These are phyloP conservation scores for Lycophotia porphyrea DNA, from an alignment of 2,888 invertebrate genomes.

Conservation along the genomic window DNA sequence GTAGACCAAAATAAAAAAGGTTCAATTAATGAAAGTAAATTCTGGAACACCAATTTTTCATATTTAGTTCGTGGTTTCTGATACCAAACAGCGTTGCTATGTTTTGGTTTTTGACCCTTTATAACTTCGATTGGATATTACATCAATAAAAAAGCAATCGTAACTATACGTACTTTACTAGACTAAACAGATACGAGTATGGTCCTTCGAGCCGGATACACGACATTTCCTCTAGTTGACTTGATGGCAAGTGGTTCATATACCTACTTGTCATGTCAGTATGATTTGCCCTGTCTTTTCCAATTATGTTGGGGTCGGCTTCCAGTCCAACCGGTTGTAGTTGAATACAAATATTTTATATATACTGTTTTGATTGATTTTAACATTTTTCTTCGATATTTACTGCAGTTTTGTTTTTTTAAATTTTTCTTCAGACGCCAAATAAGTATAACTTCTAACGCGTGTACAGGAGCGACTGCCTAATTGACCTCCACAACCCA, in stretches of 20 bases:
- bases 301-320: not conserved
- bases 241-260: not conserved
- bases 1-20: no score
- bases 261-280: no score
- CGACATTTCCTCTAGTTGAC: not conserved
- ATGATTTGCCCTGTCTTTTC: not conserved
- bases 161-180: not conserved
- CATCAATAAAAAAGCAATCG: not conserved
- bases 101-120: not conserved
- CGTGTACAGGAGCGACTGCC: no score
- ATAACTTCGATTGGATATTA: not conserved
- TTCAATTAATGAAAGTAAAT: no score
- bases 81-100: not conserved
- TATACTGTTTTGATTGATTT: no score
- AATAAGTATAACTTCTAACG: no score
- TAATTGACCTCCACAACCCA: not conserved
- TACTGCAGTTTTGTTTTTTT: no score
- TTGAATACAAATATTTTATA: not conserved
- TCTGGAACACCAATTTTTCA: no score
- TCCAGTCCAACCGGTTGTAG: not conserved
- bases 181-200: not conserved
- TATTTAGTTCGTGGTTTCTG: no score
- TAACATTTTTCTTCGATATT: no score
- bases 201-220: not conserved
- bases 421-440: no score